Conservation (phyloP, 2,888 invertebrate genomes). For the Volucella zonaria region DNA sequence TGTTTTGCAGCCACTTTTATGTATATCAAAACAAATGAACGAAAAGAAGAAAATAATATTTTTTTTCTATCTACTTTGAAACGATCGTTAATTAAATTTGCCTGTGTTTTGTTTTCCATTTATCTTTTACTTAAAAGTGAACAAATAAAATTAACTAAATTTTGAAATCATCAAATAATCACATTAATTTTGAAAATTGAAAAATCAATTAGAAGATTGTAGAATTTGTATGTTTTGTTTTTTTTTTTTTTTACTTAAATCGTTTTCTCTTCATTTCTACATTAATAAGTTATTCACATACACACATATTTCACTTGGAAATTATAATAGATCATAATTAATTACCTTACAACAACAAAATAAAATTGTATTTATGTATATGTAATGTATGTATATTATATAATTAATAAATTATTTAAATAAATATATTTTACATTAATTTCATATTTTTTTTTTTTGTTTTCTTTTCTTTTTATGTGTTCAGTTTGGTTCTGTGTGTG, state of each 20-base stretch:
- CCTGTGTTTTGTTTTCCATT: not conserved
- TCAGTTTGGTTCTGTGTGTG: slow-evolving; percentile 53
- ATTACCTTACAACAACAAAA: slow-evolving; percentile 33
- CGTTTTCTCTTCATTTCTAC: slow-evolving; percentile 20
- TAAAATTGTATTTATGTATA: not conserved
- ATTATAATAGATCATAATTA: slow-evolving; percentile 41
- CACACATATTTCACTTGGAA: slow-evolving; percentile 53
- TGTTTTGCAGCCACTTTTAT: slow-evolving; percentile 27
- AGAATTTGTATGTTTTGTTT: not conserved
- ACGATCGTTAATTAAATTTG: not conserved
- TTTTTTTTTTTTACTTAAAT: not conserved
- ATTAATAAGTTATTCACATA: slow-evolving; percentile 48
- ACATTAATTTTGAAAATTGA: slow-evolving; percentile 36
- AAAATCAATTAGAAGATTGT: slow-evolving; percentile 10
- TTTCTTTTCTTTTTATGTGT: slow-evolving; percentile 22
- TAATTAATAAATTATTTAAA: slow-evolving; percentile 68
- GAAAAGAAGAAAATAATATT: not conserved
- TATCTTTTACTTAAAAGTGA: slow-evolving; percentile 4
- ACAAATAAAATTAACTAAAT: slow-evolving; percentile 37
- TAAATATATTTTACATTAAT: slow-evolving; percentile 62
- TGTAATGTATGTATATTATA: not conserved
- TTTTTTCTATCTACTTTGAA: slow-evolving; percentile 31
- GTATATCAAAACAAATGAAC: not conserved
- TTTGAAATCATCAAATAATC: slow-evolving; percentile 41
- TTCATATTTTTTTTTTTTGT: not conserved